These are phyloP conservation scores for Leguminivora glycinivorella DNA, from an alignment of 1,140 invertebrate genomes.

Conservation along the genomic window DNA sequence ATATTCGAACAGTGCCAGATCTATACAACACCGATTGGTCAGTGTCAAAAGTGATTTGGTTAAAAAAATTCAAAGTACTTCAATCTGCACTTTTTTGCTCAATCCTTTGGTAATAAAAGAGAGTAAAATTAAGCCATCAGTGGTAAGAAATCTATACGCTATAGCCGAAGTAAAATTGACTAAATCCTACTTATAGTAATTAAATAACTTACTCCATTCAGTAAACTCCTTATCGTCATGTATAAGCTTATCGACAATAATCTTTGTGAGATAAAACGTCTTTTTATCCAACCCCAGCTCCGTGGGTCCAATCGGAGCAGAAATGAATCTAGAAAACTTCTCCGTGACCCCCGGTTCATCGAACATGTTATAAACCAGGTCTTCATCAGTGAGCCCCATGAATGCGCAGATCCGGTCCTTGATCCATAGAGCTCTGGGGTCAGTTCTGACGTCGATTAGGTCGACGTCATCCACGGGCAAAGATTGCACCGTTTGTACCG, in stretches of 20 bases:
- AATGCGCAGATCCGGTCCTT: conserved; percentile 57
- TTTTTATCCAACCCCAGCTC: conserved; percentile 59
- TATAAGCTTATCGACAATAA: conserved; percentile 70
- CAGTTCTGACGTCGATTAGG: conserved; percentile 45
- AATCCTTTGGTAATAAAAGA: no score
- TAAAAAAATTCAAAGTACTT: no score
- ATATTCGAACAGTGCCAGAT: no score
- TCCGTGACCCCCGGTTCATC: conserved; percentile 50
- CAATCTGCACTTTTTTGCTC: no score
- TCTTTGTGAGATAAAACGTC: conserved; percentile 62
- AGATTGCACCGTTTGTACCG: background rate
- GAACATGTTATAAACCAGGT: conserved; percentile 66
- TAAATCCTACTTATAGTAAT: no score
- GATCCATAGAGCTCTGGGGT: conserved; percentile 63
- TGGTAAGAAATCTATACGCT: no score
- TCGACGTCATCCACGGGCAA: conserved; percentile 3
- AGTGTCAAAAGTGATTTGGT: no score
- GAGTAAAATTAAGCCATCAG: no score
- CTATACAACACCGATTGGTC: no score
- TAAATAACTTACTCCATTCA: conserved; percentile 68
- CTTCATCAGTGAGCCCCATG: conserved; percentile 63
- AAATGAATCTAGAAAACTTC: conserved; percentile 51
- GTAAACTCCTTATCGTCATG: conserved; percentile 74
- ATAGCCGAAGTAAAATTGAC: no score
- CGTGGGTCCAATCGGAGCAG: conserved; percentile 48